A percentile compares a stretch with the other conserved stretches of the same genome.
Conservation (phyloP, 2,797 vertebrate species). For the Philypnodon macrostomus region DNA sequence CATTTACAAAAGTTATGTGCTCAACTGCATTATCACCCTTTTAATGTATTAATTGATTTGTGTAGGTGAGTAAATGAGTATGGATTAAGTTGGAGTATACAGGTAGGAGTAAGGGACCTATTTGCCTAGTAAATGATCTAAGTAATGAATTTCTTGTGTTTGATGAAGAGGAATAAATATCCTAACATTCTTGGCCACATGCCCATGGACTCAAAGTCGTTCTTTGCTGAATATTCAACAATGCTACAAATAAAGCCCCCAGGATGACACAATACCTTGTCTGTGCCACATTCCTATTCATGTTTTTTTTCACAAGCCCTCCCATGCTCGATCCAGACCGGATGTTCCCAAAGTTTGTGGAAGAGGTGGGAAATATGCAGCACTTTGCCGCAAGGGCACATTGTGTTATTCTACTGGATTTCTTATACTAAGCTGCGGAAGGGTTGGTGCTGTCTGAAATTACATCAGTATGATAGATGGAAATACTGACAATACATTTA, state of each 20-base stretch:
- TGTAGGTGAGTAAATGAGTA: too few species aligned
- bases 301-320: conserved; percentile 20
- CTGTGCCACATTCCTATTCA: conserved; percentile 19
- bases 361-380: conserved; percentile 28
- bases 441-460: conserved; percentile 37
- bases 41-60: too few species aligned
- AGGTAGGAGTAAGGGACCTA: conserved; percentile 21
- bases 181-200: conserved; percentile 1
- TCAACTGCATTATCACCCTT: conserved; percentile 6
- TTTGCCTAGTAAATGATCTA: conserved; percentile 19
- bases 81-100: too few species aligned
- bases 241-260: conserved; percentile 12
- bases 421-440: conserved; percentile 36
- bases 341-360: conserved; percentile 25
- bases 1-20: too few species aligned
- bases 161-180: conserved; percentile 29
- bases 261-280: conserved; percentile 3
- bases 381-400: conserved; percentile 32
- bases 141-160: conserved; percentile 45
- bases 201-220: conserved; percentile 2
- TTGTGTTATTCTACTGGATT: conserved; percentile 48
- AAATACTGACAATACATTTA: conserved; percentile 13
- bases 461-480: conserved; percentile 4
- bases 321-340: conserved; percentile 13
- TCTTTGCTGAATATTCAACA: conserved; percentile 14